These are phyloP conservation scores for Gambelia wislizenii DNA, from an alignment of 2,797 vertebrate species.

Conservation along the genomic window DNA sequence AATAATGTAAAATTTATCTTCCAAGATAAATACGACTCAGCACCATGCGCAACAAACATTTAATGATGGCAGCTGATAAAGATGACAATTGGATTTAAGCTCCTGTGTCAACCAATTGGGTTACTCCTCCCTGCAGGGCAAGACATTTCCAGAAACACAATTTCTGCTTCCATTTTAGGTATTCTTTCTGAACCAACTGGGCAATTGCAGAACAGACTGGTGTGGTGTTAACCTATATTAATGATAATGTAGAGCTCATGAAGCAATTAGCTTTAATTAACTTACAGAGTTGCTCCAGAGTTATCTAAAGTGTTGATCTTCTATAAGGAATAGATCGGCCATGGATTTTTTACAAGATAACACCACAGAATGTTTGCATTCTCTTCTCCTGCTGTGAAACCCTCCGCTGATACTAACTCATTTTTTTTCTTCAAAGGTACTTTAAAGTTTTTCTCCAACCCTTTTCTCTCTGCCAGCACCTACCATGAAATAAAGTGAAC, in stretches of 20 bases:
- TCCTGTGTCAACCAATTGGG: too few relatives aligned
- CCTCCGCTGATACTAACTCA: background rate
- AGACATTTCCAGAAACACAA: background rate
- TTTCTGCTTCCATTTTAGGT: background rate
- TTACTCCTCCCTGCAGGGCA: background rate
- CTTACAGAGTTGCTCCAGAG: background rate
- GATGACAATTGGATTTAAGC: background rate
- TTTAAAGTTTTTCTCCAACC: background rate
- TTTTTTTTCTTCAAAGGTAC: background rate
- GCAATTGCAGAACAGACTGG: background rate
- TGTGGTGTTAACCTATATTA: background rate
- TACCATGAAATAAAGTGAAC: background rate
- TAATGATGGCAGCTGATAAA: too few relatives aligned
- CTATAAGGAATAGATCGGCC: background rate
- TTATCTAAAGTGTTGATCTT: background rate
- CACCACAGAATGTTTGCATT: background rate
- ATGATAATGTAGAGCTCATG: background rate
- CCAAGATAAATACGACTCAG: background rate
- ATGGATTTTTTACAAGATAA: background rate
- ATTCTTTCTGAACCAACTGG: background rate
- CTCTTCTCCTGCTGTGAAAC: background rate
- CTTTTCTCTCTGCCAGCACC: background rate
- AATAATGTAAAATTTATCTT: background rate
- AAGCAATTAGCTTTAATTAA: conserved; percentile 4
- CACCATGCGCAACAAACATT: background rate